Percentiles rank a stretch among this genome's conserved stretches.
Conservation (phyloP, 2,113 vertebrate species). For the Phasianus colchicus region DNA sequence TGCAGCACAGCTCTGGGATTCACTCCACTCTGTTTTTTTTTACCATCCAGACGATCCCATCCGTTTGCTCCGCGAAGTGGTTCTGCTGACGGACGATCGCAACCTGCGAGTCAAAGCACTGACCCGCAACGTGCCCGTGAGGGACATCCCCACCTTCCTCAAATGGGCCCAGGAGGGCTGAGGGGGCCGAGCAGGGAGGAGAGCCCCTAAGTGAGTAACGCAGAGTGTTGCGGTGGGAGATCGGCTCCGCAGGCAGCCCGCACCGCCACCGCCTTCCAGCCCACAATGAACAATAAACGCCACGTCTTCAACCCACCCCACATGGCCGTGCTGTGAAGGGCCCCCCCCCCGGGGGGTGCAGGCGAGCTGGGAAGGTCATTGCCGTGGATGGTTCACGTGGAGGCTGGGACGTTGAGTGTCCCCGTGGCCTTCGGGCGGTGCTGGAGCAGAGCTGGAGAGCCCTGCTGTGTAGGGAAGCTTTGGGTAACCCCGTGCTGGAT, state of each 20-base stretch:
- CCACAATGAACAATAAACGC: conserved; percentile 69
- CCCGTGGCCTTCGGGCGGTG: conserved; percentile 24
- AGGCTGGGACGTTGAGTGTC: conserved; percentile 24
- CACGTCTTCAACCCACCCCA: conserved; percentile 60
- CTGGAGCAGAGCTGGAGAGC: conserved; percentile 11
- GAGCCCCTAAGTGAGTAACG: conserved; percentile 50
- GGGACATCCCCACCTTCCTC: conserved; percentile 97
- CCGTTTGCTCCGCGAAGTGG: conserved; percentile 91
- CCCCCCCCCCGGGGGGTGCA: conserved; percentile 20
- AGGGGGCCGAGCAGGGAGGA: conserved; percentile 69
- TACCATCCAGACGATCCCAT: conserved; percentile 87
- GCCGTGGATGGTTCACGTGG: conserved; percentile 58
- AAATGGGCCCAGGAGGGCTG: conserved; percentile 98
- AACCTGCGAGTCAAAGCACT: conserved; percentile 96
- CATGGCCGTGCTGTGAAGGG: conserved; percentile 60
- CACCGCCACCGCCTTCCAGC: conserved; percentile 19
- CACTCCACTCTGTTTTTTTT: neutral
- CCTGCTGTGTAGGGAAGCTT: conserved; percentile 24
- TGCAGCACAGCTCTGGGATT: neutral
- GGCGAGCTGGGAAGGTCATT: conserved; percentile 53
- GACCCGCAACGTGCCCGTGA: conserved; percentile 95
- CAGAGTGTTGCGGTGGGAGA: conserved; percentile 40
- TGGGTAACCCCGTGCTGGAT: neutral
- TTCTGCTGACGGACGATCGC: conserved; percentile 94
- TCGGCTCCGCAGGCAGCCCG: conserved; percentile 24